These are phyloP conservation scores for Sthenelais limicola DNA, from an alignment of 2,888 invertebrate genomes.

Conservation along the genomic window DNA sequence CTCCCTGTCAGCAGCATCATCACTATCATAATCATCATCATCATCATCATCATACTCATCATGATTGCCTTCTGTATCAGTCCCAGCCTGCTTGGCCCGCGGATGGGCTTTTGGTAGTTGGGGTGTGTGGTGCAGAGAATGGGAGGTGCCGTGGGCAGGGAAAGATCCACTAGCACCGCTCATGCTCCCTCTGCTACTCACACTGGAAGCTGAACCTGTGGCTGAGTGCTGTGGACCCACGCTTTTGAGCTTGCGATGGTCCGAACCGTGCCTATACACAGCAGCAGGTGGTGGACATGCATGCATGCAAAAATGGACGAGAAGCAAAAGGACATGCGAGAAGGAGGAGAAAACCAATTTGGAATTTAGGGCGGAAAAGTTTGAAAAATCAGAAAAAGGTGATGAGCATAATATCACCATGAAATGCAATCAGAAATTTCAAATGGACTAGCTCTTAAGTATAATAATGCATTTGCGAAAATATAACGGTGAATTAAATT, in stretches of 20 bases:
- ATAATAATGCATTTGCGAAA: no score
- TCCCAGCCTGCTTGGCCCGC: not conserved
- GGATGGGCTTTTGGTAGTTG: slow-evolving; percentile 5
- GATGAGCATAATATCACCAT: no score
- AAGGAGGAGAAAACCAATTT: no score
- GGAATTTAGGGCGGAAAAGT: no score
- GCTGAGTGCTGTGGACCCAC: not conserved
- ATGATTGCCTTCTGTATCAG: slow-evolving; percentile 9
- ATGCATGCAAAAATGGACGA: no score
- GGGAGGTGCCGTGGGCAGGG: slow-evolving; percentile 14
- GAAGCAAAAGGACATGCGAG: no score
- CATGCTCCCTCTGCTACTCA: slow-evolving; percentile 8
- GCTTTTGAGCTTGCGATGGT: slow-evolving; percentile 23
- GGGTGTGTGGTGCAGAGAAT: not conserved
- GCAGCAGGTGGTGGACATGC: no score
- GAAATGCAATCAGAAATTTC: no score
- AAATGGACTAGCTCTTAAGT: no score
- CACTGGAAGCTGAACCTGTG: not conserved
- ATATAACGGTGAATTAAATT: no score
- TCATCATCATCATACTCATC: not conserved
- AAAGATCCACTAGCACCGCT: no score
- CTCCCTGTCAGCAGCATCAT: not conserved
- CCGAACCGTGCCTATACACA: slow-evolving; percentile 7
- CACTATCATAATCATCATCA: slow-evolving; percentile 3
- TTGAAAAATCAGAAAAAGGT: no score